Conservation (phyloP, 2,113 vertebrate genomes). For the Pollachius pollachius region DNA sequence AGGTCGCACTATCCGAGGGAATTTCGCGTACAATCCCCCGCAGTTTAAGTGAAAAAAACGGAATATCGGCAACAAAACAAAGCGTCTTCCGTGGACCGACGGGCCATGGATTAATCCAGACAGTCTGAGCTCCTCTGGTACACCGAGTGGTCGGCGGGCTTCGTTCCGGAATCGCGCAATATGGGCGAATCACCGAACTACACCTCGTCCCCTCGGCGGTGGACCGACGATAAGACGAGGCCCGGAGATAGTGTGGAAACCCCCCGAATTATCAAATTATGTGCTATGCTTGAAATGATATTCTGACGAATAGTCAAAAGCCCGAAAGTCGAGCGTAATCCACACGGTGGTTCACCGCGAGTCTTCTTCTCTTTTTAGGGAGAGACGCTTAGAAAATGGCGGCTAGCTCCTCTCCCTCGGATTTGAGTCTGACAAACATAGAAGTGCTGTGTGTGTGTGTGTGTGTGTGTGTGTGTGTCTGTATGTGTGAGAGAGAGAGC, state of each 20-base stretch:
- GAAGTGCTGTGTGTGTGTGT: slow-evolving; percentile 67
- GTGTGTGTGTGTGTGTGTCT: slow-evolving; percentile 28
- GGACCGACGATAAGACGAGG: slow-evolving; percentile 53
- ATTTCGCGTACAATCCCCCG: slow-evolving; percentile 86
- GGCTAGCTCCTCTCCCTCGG: slow-evolving; percentile 87
- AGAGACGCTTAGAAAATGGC: slow-evolving; percentile 91
- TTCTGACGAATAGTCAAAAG: slow-evolving; percentile 51
- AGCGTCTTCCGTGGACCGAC: slow-evolving; percentile 35
- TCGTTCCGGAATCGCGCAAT: slow-evolving; percentile 76
- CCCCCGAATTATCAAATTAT: slow-evolving; percentile 27
- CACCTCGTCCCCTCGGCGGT: slow-evolving; percentile 61
- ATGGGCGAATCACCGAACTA: slow-evolving; percentile 74
- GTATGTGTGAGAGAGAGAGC: slow-evolving; percentile 45
- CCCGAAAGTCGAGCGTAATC: slow-evolving; percentile 25
- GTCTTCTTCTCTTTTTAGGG: slow-evolving; percentile 74
- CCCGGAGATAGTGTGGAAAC: slow-evolving; percentile 52
- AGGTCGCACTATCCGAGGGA: slow-evolving; percentile 88
- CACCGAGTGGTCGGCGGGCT: slow-evolving; percentile 45
- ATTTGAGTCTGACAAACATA: slow-evolving; percentile 85
- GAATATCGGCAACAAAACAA: slow-evolving; percentile 32
- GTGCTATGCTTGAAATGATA: slow-evolving; percentile 25
- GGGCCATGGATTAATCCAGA: slow-evolving; percentile 55
- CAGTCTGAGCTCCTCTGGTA: slow-evolving; percentile 37
- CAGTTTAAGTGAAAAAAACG: slow-evolving; percentile 70
- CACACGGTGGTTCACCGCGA: slow-evolving; percentile 48